A percentile compares a stretch with the other conserved stretches of the same genome.
Evolutionary conservation across 2,888 invertebrate species (phyloP).

Genomic region (Eupithecia pulchellata): DNA sequence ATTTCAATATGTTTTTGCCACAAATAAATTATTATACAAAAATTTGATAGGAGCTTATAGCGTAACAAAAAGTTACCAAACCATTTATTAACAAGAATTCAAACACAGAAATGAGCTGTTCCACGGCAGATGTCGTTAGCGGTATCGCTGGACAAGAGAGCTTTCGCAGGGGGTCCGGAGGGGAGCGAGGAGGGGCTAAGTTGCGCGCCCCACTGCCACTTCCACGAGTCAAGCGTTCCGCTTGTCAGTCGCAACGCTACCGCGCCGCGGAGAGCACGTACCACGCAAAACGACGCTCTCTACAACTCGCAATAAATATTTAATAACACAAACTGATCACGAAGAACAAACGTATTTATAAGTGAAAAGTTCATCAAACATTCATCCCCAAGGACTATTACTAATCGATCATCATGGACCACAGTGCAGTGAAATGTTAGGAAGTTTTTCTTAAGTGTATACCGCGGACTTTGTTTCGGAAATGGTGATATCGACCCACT

Average conservation of each 20-base stretch:
- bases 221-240: slow-evolving; percentile 72
- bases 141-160: slow-evolving; percentile 54
- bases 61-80: not conserved
- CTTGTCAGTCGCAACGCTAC: slow-evolving; percentile 79
- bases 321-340: slow-evolving; percentile 72
- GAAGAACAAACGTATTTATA: slow-evolving; percentile 61
- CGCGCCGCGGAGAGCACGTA: slow-evolving; percentile 73
- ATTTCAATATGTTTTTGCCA: not conserved
- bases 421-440: slow-evolving; percentile 81
- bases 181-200: slow-evolving; percentile 54
- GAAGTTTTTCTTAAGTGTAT: slow-evolving; percentile 81
- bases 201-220: slow-evolving; percentile 79
- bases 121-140: slow-evolving; percentile 68
- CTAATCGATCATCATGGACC: slow-evolving; percentile 58
- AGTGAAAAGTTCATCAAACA: slow-evolving; percentile 60
- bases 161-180: slow-evolving; percentile 65
- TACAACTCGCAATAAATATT: slow-evolving; percentile 79
- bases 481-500: slow-evolving; percentile 85
- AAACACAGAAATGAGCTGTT: slow-evolving; percentile 54
- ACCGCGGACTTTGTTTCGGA: slow-evolving; percentile 83
- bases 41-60: not conserved
- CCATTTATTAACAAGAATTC: not conserved
- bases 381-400: slow-evolving; percentile 55
- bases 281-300: slow-evolving; percentile 62
- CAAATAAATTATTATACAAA: too few relatives aligned